phyloP scores from a whole-genome alignment of 2,888 invertebrate species.

The Amblyjoppa fuscipennis region DNA sequence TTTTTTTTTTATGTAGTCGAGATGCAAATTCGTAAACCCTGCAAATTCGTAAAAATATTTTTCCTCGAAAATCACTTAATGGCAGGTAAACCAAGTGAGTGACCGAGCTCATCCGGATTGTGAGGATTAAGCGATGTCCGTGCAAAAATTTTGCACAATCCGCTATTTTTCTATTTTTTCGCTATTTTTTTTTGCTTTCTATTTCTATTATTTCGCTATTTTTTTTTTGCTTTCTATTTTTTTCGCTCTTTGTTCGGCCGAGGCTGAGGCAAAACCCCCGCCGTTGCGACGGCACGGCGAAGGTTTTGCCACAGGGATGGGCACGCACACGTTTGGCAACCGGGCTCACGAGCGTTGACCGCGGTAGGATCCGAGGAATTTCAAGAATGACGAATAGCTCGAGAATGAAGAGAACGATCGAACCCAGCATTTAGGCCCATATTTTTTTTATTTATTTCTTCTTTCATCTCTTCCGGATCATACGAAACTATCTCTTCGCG shows the following conservation, averaged over 20 bases:
- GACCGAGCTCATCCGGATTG: too few relatives aligned
- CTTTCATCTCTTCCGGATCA: background rate
- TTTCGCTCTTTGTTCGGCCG: too few relatives aligned
- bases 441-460: background rate
- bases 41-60: too few relatives aligned
- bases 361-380: constrained; percentile 73
- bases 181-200: too few relatives aligned
- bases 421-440: background rate
- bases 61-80: too few relatives aligned
- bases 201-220: too few relatives aligned
- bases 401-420: background rate
- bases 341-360: constrained; percentile 45
- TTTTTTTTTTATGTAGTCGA: background rate
- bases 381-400: constrained; percentile 69
- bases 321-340: constrained; percentile 57
- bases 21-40: background rate
- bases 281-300: background rate
- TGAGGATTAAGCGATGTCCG: too few relatives aligned
- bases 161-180: too few relatives aligned
- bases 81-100: too few relatives aligned
- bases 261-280: too few relatives aligned
- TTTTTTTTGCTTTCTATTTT: too few relatives aligned
- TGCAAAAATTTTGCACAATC: too few relatives aligned
- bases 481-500: background rate
- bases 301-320: constrained; percentile 48